These are phyloP conservation scores for Pollenia angustigena DNA, from an alignment of 2,888 invertebrate species.

Conservation along the genomic window DNA sequence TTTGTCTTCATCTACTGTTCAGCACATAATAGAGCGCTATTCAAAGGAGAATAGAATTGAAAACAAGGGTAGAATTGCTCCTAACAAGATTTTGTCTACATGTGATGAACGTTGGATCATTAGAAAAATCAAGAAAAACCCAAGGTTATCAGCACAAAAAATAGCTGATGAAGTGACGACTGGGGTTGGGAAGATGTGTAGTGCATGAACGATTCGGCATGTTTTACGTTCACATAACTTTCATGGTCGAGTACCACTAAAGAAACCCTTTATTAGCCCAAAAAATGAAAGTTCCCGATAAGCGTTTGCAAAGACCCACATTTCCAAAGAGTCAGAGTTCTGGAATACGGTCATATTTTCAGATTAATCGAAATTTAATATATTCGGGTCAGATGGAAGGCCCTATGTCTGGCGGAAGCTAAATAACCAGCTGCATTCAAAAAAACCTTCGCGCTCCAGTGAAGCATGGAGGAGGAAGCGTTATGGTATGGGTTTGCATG, in stretches of 20 bases:
- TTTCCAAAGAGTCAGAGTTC: conserved; percentile 40
- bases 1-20: conserved; percentile 55
- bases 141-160: conserved; percentile 66
- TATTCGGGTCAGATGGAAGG: conserved; percentile 50
- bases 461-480: conserved; percentile 20
- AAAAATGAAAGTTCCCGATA: conserved; percentile 35
- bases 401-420: conserved; percentile 1
- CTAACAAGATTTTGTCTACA: conserved; percentile 54
- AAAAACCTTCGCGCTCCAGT: conserved; percentile 46
- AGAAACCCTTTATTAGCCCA: conserved; percentile 38
- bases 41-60: too few species aligned
- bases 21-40: conserved; percentile 63
- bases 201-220: conserved; percentile 57
- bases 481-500: background rate
- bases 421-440: conserved; percentile 40
- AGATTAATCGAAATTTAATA: background rate
- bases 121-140: conserved; percentile 68
- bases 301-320: too few species aligned
- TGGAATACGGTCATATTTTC: too few species aligned
- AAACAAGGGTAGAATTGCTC: conserved; percentile 56
- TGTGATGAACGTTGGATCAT: conserved; percentile 59
- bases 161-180: conserved; percentile 52
- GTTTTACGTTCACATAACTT: conserved; percentile 47
- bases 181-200: conserved; percentile 48
- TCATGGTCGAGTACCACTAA: conserved; percentile 53